Evolutionary conservation across 2,113 vertebrate species (phyloP).

Genomic region (Prolemur simus): DNA sequence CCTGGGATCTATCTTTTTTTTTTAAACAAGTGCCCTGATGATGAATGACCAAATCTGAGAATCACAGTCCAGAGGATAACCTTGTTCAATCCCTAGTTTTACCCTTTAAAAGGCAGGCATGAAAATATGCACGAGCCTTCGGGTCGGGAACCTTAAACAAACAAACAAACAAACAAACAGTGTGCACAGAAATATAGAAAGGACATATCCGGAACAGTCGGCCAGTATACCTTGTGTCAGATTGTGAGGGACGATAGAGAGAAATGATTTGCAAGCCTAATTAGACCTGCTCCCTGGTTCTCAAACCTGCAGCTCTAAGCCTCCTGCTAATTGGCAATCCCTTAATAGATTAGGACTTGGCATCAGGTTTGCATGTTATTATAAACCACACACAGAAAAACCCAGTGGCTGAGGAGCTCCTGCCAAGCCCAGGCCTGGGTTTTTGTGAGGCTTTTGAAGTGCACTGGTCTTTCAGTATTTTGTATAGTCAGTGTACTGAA

Average conservation of each 20-base stretch:
- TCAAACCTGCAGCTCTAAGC: conserved; percentile 75
- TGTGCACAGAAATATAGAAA: background rate
- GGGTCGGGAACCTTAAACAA: background rate
- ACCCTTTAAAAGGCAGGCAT: background rate
- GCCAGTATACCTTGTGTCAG: conserved; percentile 45
- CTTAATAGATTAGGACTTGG: conserved; percentile 83
- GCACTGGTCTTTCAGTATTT: conserved; percentile 82
- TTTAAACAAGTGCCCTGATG: background rate
- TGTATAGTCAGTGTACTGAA: conserved; percentile 83
- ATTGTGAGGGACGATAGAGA: conserved; percentile 20
- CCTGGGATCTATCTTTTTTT: background rate
- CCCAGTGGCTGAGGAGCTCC: conserved; percentile 83
- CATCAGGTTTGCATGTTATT: conserved; percentile 84
- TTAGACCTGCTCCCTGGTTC: conserved; percentile 69
- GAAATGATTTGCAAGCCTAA: conserved; percentile 71
- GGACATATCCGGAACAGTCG: background rate
- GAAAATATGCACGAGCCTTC: background rate
- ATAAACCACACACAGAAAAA: conserved; percentile 87
- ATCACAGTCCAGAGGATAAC: background rate
- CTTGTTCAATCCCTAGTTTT: background rate
- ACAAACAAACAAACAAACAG: background rate
- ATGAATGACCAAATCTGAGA: background rate
- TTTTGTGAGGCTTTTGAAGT: conserved; percentile 85
- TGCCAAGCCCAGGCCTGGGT: conserved; percentile 83
- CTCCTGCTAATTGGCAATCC: conserved; percentile 83